Conservation (phyloP, 2,113 vertebrate genomes). For the Scomber colias region DNA sequence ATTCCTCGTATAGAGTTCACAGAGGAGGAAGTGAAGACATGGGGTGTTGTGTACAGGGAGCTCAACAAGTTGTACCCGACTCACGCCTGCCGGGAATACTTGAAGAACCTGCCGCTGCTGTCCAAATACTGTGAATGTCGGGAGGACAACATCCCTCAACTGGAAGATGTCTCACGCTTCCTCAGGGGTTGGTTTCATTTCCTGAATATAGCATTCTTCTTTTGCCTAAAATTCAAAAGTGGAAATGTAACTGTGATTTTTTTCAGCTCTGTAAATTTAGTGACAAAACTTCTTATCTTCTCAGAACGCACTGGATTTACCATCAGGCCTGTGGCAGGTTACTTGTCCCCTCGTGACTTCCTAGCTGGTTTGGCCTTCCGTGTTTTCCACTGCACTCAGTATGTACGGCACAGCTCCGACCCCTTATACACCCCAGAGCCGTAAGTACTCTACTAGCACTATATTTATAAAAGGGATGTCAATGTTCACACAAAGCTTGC, state of each 20-base stretch:
- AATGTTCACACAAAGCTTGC: neutral
- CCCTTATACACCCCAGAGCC: conserved; percentile 99
- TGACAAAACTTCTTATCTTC: conserved; percentile 47
- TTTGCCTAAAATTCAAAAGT: neutral
- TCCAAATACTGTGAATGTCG: conserved; percentile 93
- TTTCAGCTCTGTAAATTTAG: neutral
- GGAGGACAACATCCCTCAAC: conserved; percentile 97
- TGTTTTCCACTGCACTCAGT: conserved; percentile 99
- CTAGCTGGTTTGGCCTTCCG: conserved; percentile 97
- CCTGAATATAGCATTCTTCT: neutral
- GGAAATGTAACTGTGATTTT: neutral
- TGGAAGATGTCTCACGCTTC: conserved; percentile 97
- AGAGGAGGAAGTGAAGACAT: conserved; percentile 96
- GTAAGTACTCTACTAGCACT: conserved; percentile 85
- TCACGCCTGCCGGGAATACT: conserved; percentile 95
- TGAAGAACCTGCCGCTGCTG: conserved; percentile 96
- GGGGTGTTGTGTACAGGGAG: conserved; percentile 95
- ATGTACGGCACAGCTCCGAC: conserved; percentile 96
- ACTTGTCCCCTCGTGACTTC: conserved; percentile 96
- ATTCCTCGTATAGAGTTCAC: conserved; percentile 95
- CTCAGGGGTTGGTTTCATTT: conserved; percentile 87
- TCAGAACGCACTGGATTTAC: conserved; percentile 95
- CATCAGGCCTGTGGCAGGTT: conserved; percentile 96
- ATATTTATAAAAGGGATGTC: neutral
- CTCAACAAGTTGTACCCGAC: conserved; percentile 95